Evolutionary conservation across 2,113 vertebrate genomes (phyloP).

Genomic region (Phrynosoma blainvillii): DNA sequence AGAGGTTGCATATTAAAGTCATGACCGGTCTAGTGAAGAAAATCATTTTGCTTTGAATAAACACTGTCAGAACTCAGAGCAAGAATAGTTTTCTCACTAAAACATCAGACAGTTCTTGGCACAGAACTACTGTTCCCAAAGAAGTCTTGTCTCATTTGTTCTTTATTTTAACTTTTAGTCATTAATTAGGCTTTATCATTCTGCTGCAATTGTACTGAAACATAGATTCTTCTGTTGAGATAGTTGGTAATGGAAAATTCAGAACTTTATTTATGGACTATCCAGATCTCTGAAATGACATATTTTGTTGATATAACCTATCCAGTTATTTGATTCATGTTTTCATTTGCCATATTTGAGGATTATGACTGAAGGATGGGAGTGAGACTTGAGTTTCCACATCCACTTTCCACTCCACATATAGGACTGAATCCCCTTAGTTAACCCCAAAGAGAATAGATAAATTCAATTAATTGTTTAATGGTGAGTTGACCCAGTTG

Average conservation of each 20-base stretch:
- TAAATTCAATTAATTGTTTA: too few relatives aligned
- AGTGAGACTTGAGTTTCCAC: background rate
- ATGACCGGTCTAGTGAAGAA: conserved; percentile 43
- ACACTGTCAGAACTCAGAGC: conserved; percentile 58
- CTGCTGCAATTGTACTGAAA: conserved; percentile 27
- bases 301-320: background rate
- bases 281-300: conserved; percentile 19
- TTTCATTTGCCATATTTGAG: background rate
- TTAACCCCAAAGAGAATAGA: too few relatives aligned
- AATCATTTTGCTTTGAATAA: conserved; percentile 52
- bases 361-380: background rate
- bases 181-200: conserved; percentile 34
- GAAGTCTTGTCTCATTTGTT: conserved; percentile 41
- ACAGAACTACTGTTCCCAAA: conserved; percentile 40
- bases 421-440: background rate
- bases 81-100: conserved; percentile 58
- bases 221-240: conserved; percentile 39
- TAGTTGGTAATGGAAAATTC: conserved; percentile 28
- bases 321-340: background rate
- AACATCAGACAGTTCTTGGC: conserved; percentile 29
- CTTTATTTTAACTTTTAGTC: conserved; percentile 54
- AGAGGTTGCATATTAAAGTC: conserved; percentile 63
- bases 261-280: conserved; percentile 41
- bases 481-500: too few relatives aligned
- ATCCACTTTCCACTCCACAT: background rate